Evolutionary conservation across 2,888 invertebrate species (phyloP).

Genomic region (Dynastes maya): DNA sequence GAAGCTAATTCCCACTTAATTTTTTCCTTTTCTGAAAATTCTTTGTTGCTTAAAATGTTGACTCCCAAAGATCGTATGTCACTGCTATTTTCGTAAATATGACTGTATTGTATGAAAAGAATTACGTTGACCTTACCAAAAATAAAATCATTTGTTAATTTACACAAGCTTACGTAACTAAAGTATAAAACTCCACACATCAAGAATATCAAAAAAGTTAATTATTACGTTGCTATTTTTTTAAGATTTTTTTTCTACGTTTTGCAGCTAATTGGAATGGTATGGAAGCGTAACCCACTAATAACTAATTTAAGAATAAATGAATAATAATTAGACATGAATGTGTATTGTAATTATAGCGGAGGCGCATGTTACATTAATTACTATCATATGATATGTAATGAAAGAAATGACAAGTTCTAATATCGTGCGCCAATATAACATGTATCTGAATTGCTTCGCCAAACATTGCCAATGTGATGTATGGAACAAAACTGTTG

Average conservation of each 20-base stretch:
- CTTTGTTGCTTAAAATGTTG: no score
- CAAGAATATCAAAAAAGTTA: not conserved
- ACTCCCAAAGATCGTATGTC: no score
- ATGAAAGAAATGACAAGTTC: no score
- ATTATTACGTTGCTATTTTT: not conserved
- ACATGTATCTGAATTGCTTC: no score
- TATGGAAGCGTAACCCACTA: constrained; percentile 11
- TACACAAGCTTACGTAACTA: not conserved
- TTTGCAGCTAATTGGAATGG: constrained; percentile 15
- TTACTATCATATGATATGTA: not conserved
- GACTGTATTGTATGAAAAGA: no score
- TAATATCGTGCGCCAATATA: no score
- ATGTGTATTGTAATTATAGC: not conserved
- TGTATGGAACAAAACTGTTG: no score
- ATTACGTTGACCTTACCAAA: constrained; percentile 4
- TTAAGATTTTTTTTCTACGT: not conserved
- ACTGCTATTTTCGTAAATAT: no score
- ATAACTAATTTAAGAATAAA: constrained; percentile 11
- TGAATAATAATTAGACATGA: constrained; percentile 20
- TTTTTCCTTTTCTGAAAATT: not conserved
- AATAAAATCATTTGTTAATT: not conserved
- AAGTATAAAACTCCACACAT: not conserved
- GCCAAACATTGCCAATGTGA: no score
- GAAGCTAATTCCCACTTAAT: no score
- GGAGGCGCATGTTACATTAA: not conserved